Conservation (phyloP, 2,888 invertebrate species). For the Oeneis ivallda region DNA sequence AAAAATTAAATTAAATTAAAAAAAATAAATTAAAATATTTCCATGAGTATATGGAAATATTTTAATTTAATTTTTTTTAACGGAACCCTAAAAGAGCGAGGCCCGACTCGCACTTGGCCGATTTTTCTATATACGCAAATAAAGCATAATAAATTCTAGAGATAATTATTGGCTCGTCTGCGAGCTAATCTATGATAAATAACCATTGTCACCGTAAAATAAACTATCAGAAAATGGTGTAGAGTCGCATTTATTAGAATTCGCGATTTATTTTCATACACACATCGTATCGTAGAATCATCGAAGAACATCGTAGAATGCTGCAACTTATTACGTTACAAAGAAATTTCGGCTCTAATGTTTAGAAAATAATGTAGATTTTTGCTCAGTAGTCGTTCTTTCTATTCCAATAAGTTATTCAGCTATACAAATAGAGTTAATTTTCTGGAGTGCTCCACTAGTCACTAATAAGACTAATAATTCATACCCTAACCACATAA, state of each 20-base stretch:
- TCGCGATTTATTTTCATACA: slow-evolving; percentile 4
- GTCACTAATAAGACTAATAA: slow-evolving; percentile 11
- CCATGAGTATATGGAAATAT: too few species aligned
- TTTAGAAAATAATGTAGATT: neutral
- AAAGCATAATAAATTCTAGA: neutral
- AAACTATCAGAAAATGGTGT: neutral
- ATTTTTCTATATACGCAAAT: too few species aligned
- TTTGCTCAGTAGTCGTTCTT: neutral
- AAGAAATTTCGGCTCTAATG: neutral
- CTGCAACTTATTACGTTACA: neutral
- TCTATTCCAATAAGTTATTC: slow-evolving; percentile 14
- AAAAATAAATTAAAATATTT: too few species aligned
- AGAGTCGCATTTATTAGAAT: slow-evolving; percentile 1
- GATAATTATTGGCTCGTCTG: slow-evolving; percentile 1
- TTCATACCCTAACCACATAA: slow-evolving; percentile 18
- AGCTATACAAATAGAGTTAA: slow-evolving; percentile 43
- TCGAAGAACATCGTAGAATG: slow-evolving; percentile 4
- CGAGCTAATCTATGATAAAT: neutral
- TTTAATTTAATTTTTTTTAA: too few species aligned
- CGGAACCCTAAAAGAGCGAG: too few species aligned
- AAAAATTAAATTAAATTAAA: too few species aligned
- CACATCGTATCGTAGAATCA: too few species aligned
- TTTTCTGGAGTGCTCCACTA: slow-evolving; percentile 29
- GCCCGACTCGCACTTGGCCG: too few species aligned
- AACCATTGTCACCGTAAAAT: neutral